Conservation (phyloP, 2,113 vertebrate genomes). For the Formicarius rufipectus region DNA sequence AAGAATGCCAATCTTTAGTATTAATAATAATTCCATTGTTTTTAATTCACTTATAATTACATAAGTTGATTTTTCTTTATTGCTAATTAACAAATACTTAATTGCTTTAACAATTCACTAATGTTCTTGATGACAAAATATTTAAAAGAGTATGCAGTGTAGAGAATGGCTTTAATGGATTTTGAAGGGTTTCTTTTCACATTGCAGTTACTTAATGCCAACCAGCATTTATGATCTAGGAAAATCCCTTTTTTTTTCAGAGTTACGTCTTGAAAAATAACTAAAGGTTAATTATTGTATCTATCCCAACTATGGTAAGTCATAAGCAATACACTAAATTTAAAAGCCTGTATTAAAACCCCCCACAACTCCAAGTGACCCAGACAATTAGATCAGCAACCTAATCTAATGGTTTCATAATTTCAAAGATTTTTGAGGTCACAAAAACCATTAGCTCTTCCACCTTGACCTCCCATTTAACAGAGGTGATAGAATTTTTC, state of each 20-base stretch:
- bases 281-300: background rate
- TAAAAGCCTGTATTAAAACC: background rate
- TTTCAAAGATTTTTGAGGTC: constrained; percentile 45
- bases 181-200: background rate
- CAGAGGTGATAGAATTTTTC: constrained; percentile 26
- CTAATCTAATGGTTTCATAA: constrained; percentile 36
- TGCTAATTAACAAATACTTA: constrained; percentile 70
- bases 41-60: constrained; percentile 70
- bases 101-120: constrained; percentile 65
- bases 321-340: background rate
- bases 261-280: background rate
- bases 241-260: background rate
- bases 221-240: background rate
- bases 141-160: background rate
- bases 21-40: constrained; percentile 75
- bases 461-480: constrained; percentile 29
- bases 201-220: background rate
- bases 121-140: constrained; percentile 48
- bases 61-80: constrained; percentile 68
- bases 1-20: constrained; percentile 67
- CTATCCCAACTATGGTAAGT: background rate
- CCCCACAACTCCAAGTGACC: background rate
- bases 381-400: constrained; percentile 15
- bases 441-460: constrained; percentile 34
- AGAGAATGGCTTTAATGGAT: background rate